phyloP scores from a whole-genome alignment of 2,797 vertebrate genomes.

The Gymnothorax reevesii region DNA sequence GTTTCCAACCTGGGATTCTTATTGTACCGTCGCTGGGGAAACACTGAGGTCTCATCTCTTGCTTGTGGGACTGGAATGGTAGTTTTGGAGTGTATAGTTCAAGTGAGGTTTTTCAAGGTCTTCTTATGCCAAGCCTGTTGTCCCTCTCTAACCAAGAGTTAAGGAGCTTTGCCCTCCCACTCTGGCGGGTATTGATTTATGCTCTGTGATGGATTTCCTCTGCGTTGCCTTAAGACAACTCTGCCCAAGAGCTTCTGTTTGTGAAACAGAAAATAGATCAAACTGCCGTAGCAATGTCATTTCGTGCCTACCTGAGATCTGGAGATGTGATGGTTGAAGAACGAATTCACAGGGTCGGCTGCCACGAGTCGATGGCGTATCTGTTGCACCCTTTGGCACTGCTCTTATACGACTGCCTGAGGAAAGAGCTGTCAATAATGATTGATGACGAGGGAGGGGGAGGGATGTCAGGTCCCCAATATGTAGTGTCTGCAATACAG shows the following conservation, averaged over 20 bases:
- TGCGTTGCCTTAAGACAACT: background rate
- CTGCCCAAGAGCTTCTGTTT: background rate
- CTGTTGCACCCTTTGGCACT: background rate
- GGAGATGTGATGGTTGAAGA: background rate
- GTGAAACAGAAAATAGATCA: background rate
- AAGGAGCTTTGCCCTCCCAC: background rate
- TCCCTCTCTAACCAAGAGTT: background rate
- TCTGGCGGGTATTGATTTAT: background rate
- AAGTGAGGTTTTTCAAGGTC: background rate
- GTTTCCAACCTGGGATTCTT: no score
- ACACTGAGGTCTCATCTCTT: no score
- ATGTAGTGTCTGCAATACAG: background rate
- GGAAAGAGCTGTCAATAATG: background rate
- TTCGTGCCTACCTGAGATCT: background rate
- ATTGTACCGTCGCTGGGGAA: no score
- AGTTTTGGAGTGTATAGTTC: background rate
- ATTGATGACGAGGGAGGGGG: background rate
- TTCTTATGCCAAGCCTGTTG: background rate
- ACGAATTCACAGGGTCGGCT: background rate
- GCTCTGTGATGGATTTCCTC: background rate
- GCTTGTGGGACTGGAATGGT: background rate
- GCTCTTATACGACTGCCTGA: background rate
- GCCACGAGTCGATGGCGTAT: background rate
- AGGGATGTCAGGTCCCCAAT: background rate
- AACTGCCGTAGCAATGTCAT: background rate